These are phyloP conservation scores for Rhabdomys pumilio DNA, from an alignment of 2,797 vertebrate genomes.

Conservation along the genomic window DNA sequence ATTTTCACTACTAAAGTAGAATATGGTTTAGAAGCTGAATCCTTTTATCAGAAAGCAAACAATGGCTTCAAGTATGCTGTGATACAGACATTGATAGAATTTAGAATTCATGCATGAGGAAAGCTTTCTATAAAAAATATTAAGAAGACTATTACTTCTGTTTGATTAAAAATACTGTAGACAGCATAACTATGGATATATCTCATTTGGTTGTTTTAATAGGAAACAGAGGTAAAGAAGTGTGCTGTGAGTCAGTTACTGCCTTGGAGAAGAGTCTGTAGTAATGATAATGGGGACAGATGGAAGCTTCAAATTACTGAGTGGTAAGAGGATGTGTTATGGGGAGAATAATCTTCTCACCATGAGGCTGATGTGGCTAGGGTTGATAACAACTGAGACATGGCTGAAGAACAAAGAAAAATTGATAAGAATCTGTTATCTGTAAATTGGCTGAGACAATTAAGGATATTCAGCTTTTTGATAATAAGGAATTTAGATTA, in stretches of 20 bases:
- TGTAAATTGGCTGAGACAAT: not conserved
- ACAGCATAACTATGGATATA: not conserved
- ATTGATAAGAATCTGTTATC: slow-evolving; percentile 43
- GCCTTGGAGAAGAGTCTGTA: not conserved
- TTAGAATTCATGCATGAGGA: not conserved
- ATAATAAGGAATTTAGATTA: not conserved
- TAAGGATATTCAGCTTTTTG: not conserved
- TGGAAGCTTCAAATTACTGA: not conserved
- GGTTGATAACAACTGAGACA: not conserved
- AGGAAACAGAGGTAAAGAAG: not conserved
- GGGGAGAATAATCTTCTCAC: not conserved
- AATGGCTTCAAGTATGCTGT: not conserved
- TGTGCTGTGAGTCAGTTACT: not conserved
- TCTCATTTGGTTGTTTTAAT: not conserved
- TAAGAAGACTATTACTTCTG: not conserved
- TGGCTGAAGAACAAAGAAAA: slow-evolving; percentile 26
- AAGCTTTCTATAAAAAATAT: not conserved
- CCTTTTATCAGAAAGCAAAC: not conserved
- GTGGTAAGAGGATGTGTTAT: not conserved
- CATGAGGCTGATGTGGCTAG: not conserved
- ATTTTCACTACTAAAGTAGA: not conserved
- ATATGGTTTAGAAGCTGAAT: not conserved
- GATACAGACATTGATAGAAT: not conserved
- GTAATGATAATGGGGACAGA: not conserved
- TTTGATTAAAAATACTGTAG: not conserved